Percentiles rank a stretch among this genome's conserved stretches.
Evolutionary conservation across 2,113 vertebrate genomes (phyloP).

Genomic region (Hipposideros armiger): DNA sequence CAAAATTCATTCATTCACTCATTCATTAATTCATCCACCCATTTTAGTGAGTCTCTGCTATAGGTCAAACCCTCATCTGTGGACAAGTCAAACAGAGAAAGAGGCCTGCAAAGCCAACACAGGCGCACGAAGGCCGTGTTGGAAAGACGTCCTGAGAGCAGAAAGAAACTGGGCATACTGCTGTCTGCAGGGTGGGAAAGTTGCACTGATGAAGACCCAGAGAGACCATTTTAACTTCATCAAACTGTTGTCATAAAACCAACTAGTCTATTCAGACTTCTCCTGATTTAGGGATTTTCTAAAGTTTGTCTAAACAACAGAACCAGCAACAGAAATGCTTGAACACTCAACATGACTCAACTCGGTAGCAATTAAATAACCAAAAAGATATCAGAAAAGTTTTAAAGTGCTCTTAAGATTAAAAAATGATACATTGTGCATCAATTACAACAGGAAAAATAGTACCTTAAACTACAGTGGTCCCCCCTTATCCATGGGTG

Average conservation of each 20-base stretch:
- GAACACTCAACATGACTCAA: not conserved
- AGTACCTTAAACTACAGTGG: not conserved
- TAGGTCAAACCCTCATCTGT: not conserved
- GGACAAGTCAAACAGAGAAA: not conserved
- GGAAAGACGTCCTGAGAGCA: not conserved
- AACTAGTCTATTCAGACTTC: not conserved
- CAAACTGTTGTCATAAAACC: not conserved
- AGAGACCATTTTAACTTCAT: slow-evolving; percentile 4
- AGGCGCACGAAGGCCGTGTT: rapidly evolving
- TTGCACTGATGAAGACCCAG: not conserved
- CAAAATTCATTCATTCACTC: not conserved
- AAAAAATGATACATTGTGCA: not conserved
- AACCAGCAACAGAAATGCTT: not conserved
- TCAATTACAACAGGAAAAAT: slow-evolving; percentile 17
- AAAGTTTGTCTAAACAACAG: not conserved
- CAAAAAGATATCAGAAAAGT: not conserved
- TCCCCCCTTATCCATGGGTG: not conserved
- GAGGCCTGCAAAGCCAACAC: not conserved
- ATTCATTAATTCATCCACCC: not conserved
- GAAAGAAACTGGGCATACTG: not conserved
- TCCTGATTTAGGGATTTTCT: not conserved
- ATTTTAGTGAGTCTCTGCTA: not conserved
- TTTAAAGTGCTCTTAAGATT: not conserved
- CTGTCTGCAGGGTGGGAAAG: not conserved
- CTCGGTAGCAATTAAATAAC: not conserved